phyloP scores from a whole-genome alignment of 2,113 vertebrate genomes.

The Deroptyus accipitrinus region DNA sequence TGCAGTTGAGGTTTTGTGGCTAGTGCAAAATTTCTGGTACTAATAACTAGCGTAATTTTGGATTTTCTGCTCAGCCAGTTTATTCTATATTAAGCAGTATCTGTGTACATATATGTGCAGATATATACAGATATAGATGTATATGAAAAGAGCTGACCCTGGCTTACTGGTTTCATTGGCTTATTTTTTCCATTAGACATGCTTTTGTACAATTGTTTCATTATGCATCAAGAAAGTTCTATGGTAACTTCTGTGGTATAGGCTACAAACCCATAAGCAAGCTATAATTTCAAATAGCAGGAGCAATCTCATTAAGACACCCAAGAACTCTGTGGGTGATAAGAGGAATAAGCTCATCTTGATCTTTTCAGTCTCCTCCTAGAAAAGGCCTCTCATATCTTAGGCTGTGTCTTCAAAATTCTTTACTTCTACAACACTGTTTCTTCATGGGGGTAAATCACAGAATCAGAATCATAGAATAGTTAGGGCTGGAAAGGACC shows the following conservation, averaged over 20 bases:
- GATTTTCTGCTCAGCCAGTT: not conserved
- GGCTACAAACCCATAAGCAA: not conserved
- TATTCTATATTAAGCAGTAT: not conserved
- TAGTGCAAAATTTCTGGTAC: not conserved
- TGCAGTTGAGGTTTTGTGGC: not conserved
- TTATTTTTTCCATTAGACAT: not conserved
- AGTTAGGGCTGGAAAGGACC: too few species aligned
- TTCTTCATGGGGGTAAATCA: not conserved
- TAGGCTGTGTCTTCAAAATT: not conserved
- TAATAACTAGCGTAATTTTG: not conserved
- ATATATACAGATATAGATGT: fast-evolving
- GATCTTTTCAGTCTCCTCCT: not conserved
- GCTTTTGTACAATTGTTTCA: not conserved
- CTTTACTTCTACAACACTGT: not conserved
- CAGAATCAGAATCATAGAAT: too few species aligned
- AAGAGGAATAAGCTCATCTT: not conserved
- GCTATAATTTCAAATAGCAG: not conserved
- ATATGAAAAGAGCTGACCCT: not conserved
- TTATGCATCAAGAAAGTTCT: not conserved
- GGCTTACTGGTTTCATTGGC: not conserved
- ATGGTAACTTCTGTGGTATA: not conserved
- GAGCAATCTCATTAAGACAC: not conserved
- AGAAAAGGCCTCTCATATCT: not conserved
- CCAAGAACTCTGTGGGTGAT: not conserved
- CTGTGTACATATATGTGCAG: fast-evolving